Conservation (phyloP, 1,140 invertebrate genomes). For the Hyposmocoma kahamanoa region DNA sequence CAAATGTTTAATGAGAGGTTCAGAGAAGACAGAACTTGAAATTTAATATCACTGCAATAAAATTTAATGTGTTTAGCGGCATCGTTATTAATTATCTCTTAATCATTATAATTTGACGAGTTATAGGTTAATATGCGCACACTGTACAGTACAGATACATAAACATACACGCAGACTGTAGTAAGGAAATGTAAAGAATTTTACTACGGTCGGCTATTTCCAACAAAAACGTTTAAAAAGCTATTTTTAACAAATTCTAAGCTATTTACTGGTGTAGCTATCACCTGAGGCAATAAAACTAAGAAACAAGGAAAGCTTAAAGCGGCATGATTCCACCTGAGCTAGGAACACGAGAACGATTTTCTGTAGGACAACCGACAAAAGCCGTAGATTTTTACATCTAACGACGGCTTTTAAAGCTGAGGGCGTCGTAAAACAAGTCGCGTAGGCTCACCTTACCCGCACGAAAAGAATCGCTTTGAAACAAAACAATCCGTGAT, state of each 20-base stretch:
- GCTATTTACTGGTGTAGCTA: not conserved
- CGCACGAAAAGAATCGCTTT: too few species aligned
- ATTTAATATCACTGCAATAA: constrained; percentile 5
- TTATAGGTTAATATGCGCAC: too few species aligned
- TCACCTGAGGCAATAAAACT: not conserved
- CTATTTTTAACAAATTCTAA: not conserved
- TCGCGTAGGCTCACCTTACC: too few species aligned
- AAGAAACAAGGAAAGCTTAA: not conserved
- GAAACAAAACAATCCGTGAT: too few species aligned
- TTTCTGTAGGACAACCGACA: constrained; percentile 19
- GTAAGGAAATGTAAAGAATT: too few species aligned
- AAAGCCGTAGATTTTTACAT: constrained; percentile 15
- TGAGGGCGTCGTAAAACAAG: too few species aligned
- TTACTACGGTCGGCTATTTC: too few species aligned
- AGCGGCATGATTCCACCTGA: not conserved
- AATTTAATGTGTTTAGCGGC: constrained; percentile 3
- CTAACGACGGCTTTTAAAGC: constrained; percentile 10
- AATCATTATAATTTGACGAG: not conserved
- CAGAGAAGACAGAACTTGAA: not conserved
- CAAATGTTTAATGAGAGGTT: constrained; percentile 14
- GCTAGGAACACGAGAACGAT: constrained; percentile 14
- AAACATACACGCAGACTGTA: too few species aligned
- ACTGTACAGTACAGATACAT: too few species aligned
- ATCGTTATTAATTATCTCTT: not conserved
- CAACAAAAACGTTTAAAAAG: not conserved